Base-by-base conservation (phyloP, 2,797 vertebrate species). In the Crax fasciolata region DNA sequence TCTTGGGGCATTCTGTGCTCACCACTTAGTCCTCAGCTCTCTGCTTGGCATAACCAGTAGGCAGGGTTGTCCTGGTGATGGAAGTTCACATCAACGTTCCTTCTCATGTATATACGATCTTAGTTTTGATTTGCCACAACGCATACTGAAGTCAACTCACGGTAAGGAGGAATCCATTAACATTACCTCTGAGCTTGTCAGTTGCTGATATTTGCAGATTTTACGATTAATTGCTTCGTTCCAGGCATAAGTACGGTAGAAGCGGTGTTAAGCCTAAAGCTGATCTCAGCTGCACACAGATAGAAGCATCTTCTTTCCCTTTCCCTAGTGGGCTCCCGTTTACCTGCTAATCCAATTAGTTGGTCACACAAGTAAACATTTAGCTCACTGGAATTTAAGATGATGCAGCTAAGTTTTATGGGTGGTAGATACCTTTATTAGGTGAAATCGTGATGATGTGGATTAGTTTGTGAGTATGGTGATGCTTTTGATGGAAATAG, bases 231-330 rank as follows among this genome's bases (percentile, higher is more conserved):
- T n/a, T 68, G 61, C 6, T 68, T 79, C 48, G 86, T 81, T 7
- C 27, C 15, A 73, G 48, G 11, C 19, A 3, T 62, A 52, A 84
- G 24, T 62, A 16, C 21, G 49, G 44, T 55, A 48, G 7, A 41
- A 76, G 35, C 57, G 35, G 11, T 57, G 38, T 70, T 87, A 91
- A 78, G 19, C 1, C 2, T 84, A 75, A 44, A 1, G 6, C 21
- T 83, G 51, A 83, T 84, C 28, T 72, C 15, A 87, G 49, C 52
- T 90, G n/a, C 66, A 78, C 70, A 28, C 43, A 88, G 71, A 48
- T 24, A 78, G 61, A 87, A 78, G 25, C 52, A 61, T 13, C 12
- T 58, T 67, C 24, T 71, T 89, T 77, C 73, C 20, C n/a, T 66
- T 93, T 90, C 25, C 18, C 44, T 32, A 16, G 3, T 87, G 48